Evolutionary conservation across 1,140 invertebrate species (phyloP).

Genomic region (Drosophila kikkawai): DNA sequence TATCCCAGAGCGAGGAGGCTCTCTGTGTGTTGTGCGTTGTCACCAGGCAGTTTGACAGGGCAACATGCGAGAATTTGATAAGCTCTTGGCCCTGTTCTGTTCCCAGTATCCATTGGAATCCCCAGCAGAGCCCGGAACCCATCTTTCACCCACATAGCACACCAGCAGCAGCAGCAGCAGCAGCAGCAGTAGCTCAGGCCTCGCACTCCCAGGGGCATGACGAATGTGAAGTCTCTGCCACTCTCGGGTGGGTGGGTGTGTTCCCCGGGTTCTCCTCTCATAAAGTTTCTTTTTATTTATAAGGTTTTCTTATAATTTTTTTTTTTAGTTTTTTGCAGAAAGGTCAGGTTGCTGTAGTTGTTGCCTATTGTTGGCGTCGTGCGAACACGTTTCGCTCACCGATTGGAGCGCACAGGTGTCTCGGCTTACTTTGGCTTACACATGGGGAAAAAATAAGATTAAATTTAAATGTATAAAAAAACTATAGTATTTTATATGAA

Average conservation of each 20-base stretch:
- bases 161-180: neutral
- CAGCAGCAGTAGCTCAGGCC: neutral
- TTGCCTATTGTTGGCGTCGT: slow-evolving; percentile 73
- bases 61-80: slow-evolving; percentile 84
- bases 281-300: slow-evolving; percentile 36
- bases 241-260: slow-evolving; percentile 36
- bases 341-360: slow-evolving; percentile 63
- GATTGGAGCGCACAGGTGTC: slow-evolving; percentile 74
- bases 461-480: neutral
- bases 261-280: slow-evolving; percentile 34
- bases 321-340: slow-evolving; percentile 34
- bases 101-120: neutral
- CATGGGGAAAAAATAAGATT: neutral
- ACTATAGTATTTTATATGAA: no score
- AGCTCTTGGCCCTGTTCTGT: slow-evolving; percentile 41
- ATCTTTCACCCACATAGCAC: slow-evolving; percentile 17
- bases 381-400: slow-evolving; percentile 71
- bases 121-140: slow-evolving; percentile 3
- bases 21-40: slow-evolving; percentile 57
- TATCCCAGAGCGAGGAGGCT: slow-evolving; percentile 33
- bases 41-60: slow-evolving; percentile 74
- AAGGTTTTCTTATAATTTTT: neutral
- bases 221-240: slow-evolving; percentile 35
- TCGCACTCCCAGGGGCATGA: slow-evolving; percentile 37
- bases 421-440: slow-evolving; percentile 33